Base-by-base conservation (phyloP, 2,888 invertebrate genomes). In the Lissocephala sabroskyi region DNA sequence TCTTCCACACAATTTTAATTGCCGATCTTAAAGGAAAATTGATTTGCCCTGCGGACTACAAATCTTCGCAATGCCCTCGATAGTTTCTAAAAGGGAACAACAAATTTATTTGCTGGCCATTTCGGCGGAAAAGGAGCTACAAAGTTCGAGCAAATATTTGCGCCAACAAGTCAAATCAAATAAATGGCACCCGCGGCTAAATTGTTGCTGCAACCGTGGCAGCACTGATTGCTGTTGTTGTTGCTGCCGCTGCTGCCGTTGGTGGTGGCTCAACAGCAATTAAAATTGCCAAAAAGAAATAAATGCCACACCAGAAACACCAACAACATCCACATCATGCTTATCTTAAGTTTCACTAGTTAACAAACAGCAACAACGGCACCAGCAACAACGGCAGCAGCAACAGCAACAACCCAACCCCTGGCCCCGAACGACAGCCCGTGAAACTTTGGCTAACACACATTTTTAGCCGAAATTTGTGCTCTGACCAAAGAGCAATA, bases 101-200 rank as follows among this genome's bases (percentile, higher is more conserved):
- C 47, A 62, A 77, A 67, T 76, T 75, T 71, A 71, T 71, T 60
- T 66, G 52, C 53, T 51, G 59, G 54, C n/a, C n/a, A n/a, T n/a
- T n/a, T n/a, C n/a, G n/a, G n/a, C n/a, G n/a, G n/a, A n/a, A n/a
- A n/a, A n/a, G n/a, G n/a, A n/a, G n/a, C n/a, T n/a, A n/a, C n/a
- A n/a, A n/a, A n/a, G n/a, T n/a, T n/a, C n/a, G n/a, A n/a, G n/a
- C 23, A 56, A 62, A 62, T 50, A 65, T 62, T 57, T 43, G 50
- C 47, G 59, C 78, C 54, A 68, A 74, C 78, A 68, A 68, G 71
- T 68, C 74, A 68, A 77, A 77, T 77, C 78, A 77, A 77, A 68
- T 68, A 77, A 62, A 68, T 68, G 52, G 75, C 23, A 23, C 7
- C 7, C 23, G 23, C 23, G 23, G 23, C 23, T 7, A 23, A 74